These are phyloP conservation scores for Drosophila nikananu DNA, from an alignment of 1,140 invertebrate genomes.

Conservation along the genomic window DNA sequence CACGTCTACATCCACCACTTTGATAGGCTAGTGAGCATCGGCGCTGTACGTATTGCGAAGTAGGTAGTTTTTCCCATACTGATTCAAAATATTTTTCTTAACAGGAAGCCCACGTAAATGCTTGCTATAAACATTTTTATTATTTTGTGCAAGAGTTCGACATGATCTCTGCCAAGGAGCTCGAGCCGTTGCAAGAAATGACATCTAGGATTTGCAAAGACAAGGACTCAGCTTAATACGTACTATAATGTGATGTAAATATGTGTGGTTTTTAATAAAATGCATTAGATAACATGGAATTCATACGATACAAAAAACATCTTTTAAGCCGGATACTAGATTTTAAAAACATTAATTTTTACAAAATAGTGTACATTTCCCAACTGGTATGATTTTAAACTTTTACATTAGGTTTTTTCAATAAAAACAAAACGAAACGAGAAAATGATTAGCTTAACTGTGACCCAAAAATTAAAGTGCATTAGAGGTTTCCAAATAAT, in stretches of 20 bases:
- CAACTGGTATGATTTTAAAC: too few species aligned
- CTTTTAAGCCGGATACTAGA: not conserved
- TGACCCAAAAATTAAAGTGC: too few species aligned
- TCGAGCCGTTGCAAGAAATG: constrained; percentile 94
- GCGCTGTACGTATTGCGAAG: constrained; percentile 10
- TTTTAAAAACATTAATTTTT: too few species aligned
- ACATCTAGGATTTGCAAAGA: constrained; percentile 89
- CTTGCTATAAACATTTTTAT: constrained; percentile 98
- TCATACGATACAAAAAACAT: not conserved
- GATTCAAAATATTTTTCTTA: constrained; percentile 25
- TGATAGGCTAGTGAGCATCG: constrained; percentile 37
- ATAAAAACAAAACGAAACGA: too few species aligned
- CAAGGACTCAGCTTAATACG: constrained; percentile 39
- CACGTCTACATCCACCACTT: constrained; percentile 44
- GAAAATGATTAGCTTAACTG: too few species aligned
- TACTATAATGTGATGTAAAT: constrained; percentile 28
- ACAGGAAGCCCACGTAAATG: constrained; percentile 97
- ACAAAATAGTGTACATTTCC: too few species aligned
- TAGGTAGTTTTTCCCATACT: not conserved
- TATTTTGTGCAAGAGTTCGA: constrained; percentile 97
- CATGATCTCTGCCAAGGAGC: constrained; percentile 93
- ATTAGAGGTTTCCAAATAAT: too few species aligned
- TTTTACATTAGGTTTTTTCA: too few species aligned
- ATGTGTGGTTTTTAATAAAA: constrained; percentile 19
- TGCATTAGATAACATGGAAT: constrained; percentile 11